Percentiles rank a stretch among this genome's conserved stretches.
These are phyloP conservation scores for Oscheius sp. DNA, from an alignment of 2,888 invertebrate genomes.

Conservation along the genomic window DNA sequence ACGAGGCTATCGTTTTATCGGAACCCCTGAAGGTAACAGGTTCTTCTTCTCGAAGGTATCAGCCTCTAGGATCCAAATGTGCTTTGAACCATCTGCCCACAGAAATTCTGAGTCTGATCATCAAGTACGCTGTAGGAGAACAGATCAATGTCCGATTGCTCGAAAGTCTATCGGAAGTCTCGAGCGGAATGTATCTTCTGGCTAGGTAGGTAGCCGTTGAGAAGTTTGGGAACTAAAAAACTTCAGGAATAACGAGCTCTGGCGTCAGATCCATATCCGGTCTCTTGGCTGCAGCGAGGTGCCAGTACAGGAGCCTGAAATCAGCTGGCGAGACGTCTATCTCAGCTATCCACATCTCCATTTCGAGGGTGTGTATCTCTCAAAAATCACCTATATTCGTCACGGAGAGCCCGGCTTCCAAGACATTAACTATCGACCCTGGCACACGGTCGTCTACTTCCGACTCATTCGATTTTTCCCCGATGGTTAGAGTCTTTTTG, in stretches of 20 bases:
- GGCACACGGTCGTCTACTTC: constrained; percentile 28
- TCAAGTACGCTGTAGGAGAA: constrained; percentile 12
- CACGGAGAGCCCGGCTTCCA: constrained; percentile 28
- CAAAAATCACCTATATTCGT: constrained; percentile 25
- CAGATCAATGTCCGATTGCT: constrained; percentile 1
- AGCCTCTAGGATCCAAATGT: neutral
- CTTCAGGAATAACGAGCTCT: constrained; percentile 25
- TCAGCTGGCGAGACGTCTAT: constrained; percentile 21
- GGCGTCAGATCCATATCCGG: constrained; percentile 10
- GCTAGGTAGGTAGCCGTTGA: neutral
- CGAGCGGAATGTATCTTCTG: constrained; percentile 18
- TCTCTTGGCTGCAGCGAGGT: constrained; percentile 1
- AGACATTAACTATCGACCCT: constrained; percentile 28
- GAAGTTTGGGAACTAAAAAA: too few relatives aligned
- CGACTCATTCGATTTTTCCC: constrained; percentile 27
- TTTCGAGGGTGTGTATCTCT: constrained; percentile 27
- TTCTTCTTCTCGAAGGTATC: neutral
- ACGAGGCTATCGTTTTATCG: neutral
- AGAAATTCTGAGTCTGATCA: constrained; percentile 19
- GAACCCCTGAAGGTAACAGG: neutral
- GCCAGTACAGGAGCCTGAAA: neutral
- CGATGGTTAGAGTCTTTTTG: constrained; percentile 1
- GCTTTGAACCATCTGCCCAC: constrained; percentile 1
- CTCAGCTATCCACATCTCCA: constrained; percentile 27
- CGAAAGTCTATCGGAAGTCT: constrained; percentile 26